Evolutionary conservation across 2,797 vertebrate species (phyloP), one percentile per base, ranked within the genome.

Genomic region (Pampus argenteus): DNA sequence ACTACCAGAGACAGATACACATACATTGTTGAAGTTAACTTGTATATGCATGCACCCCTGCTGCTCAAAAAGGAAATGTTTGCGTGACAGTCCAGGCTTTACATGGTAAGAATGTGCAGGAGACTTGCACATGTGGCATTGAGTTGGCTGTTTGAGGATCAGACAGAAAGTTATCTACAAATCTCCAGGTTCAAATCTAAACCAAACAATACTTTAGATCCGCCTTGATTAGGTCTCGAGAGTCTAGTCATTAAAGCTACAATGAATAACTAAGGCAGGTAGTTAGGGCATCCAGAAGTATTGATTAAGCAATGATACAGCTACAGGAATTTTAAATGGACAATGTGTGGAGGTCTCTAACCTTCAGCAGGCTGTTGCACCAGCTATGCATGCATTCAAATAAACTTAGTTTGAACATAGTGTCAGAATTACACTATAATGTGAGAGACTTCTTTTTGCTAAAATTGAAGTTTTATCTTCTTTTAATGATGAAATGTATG

Each of bases 21-120:
- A 49, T 54, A 84, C 59, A 64, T 26, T 65, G 74, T 38, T 66
- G 40, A 75, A 66, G 55, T 68, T 54, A 52, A 67, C 64, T 55
- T 50, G 57, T 14, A 56, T 22, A 56, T 36, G 65, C 34, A 23
- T 5, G 26, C 52, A 42, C 5, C 60, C 26, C 34, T 58, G 50
- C 31, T 66, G 63, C 75, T 71, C 56, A 13, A 74, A 78, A 81
- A 82, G 77, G 79, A 78, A 85, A 75, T 69, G 73, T 77, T 68
- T 64, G 66, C 40, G 36, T 44, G 36, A 71, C 55, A 58, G 17
- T 20, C 5, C 20, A 48, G 59, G 20, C 49, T 77, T 64, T 51
- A 69, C 64, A 36, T 59, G 42, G 55, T 69, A 52, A 63, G 74
- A 18, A 74, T 63, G 42, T 66, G 40, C 28, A 73, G 34, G 56